phyloP scores from a whole-genome alignment of 2,797 vertebrate genomes.

The Platalea minor region DNA sequence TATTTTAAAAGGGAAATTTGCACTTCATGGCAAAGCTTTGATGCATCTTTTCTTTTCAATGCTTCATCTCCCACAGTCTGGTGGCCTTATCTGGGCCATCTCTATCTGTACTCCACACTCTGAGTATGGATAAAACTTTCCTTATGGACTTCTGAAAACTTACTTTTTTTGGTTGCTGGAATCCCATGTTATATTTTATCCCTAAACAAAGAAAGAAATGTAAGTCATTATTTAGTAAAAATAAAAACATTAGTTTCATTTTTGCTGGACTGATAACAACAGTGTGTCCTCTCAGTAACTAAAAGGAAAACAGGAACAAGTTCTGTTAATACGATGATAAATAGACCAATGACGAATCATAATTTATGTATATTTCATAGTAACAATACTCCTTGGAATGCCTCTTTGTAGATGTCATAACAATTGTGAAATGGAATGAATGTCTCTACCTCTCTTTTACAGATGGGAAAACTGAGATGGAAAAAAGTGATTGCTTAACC shows the following conservation, averaged over 20 bases:
- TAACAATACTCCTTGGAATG: background rate
- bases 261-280: background rate
- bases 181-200: conserved; percentile 73
- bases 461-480: background rate
- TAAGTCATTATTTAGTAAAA: conserved; percentile 28
- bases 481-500: background rate
- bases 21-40: background rate
- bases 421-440: background rate
- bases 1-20: background rate
- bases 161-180: conserved; percentile 74
- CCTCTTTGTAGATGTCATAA: background rate
- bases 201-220: conserved; percentile 72
- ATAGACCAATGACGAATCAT: background rate
- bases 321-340: background rate
- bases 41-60: background rate
- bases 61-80: background rate
- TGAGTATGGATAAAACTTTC: background rate
- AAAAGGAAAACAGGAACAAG: background rate
- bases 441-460: background rate
- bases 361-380: background rate
- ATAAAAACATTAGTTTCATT: background rate
- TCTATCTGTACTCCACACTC: background rate
- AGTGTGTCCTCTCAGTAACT: background rate
- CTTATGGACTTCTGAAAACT: conserved; percentile 33
- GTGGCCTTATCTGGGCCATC: background rate